Evolutionary conservation across 2,888 invertebrate genomes (phyloP), one percentile per base, ranked within the genome.

Genomic region (Harpalus rufipes): DNA sequence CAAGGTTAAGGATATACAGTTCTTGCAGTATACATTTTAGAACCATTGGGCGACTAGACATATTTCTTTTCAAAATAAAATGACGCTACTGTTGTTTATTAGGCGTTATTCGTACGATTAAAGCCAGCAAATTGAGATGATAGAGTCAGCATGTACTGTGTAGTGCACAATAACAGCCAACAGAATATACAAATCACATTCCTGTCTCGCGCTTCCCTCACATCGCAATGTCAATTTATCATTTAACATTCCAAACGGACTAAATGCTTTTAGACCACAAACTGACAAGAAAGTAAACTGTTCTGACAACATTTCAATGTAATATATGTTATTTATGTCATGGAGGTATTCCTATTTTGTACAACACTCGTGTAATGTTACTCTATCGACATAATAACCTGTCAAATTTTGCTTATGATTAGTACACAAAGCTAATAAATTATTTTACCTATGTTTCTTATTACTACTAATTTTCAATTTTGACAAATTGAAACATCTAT

Each of bases 281-380:
- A 78, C 78, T 78, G 78, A 78, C 78, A 78, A 78, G 78, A 78
- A 78, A 78, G 78, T 78, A 78, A 78, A 78, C 78, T 78, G 78
- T 58, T 78, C 78, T 78, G 78, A 78, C 78, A 78, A 78, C 78
- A 78, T 78, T 78, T 78, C 78, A 58, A 78, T 78, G 78, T 78
- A 78, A 78, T 78, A 78, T 78, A 78, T 78, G 78, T 78, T 78
- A 78, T 78, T 78, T 78, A 58, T 78, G 78, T 58, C 78, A 78
- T 78, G 58, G 32, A 78, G 78, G 78, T 32, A 78, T 78, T 78
- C 58, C 78, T 78, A 78, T 78, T 78, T 58, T 74, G 72, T 18
- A 12, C 44, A 74, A 25, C 39, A 74, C 44, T 74, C 72, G 41
- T 74, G 72, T 68, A 74, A 74, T 74, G 72, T 74, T 74, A 44